Evolutionary conservation across 1,140 invertebrate species (phyloP), one percentile per base, ranked within the genome.

Genomic region (Leptinotarsa undecemlineata): DNA sequence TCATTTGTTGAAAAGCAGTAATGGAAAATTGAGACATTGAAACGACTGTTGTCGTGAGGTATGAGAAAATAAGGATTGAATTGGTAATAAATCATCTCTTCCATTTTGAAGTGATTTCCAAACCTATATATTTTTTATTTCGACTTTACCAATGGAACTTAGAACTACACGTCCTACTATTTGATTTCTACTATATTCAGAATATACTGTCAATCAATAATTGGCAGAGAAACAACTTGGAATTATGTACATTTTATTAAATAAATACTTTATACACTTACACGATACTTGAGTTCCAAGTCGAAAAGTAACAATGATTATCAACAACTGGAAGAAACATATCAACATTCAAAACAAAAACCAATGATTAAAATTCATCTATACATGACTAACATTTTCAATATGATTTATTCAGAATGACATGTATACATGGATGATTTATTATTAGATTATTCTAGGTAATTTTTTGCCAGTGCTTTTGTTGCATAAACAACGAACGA

Each of bases 211-310:
- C 8, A 3, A 11, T 42, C 33, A 42, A 42, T 42, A 42, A 11
- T 11, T 42, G 33, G 8, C 8, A 42, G 33, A 42, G 8, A 42
- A 42, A 42, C 33, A 42, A 42, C 8, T 11, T 5, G 20, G 14
- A 72, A 72, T n/a, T 72, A 63, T 72, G 71, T 72, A 72, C 71
- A 72, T 72, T 72, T 72, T 72, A 72, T 63, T 72, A 72, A 72
- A 72, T 72, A 72, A 72, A 72, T 72, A 72, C 26, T 72, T 72
- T 72, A 8, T 64, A 72, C 71, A 72, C 71, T 62, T 64, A 72
- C 61, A 72, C 33, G 23, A 64, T 64, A 62, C 51, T 17, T 63
- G 33, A 64, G 15, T 63, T 60, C 4, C 47, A 19, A 71, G 67
- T 23, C 21, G 23, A n/a, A 71, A 71, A 20, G 20, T 63, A 72